phyloP scores from a whole-genome alignment of 1,140 invertebrate species.

The Zaprionus capensis region DNA sequence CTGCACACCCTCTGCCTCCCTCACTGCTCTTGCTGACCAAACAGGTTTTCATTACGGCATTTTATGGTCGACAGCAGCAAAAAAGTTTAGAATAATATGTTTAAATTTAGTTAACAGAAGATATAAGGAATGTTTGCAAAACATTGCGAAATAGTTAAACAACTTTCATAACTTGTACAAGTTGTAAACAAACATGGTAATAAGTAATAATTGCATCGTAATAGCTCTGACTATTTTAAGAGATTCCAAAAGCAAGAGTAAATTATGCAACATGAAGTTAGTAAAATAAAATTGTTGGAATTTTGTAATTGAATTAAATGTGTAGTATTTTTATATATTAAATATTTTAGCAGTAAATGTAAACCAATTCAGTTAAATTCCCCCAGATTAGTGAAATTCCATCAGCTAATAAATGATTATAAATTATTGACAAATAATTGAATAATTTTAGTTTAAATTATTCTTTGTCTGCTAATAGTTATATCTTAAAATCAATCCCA shows the following conservation, averaged over 20 bases:
- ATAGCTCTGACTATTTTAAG: too few species aligned
- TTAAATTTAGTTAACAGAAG: not conserved
- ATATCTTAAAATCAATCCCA: not conserved
- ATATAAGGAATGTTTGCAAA: not conserved
- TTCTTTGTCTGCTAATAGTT: not conserved
- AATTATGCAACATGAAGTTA: too few species aligned
- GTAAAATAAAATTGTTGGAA: too few species aligned
- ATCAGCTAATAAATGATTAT: not conserved
- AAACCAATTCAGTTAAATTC: too few species aligned
- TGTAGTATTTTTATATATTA: too few species aligned
- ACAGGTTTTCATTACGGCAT: conserved; percentile 53
- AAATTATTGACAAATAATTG: not conserved
- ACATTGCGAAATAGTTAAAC: not conserved
- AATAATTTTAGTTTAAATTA: not conserved
- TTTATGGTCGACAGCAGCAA: conserved; percentile 10
- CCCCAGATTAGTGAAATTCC: not conserved
- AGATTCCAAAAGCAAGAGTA: too few species aligned
- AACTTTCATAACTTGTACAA: not conserved
- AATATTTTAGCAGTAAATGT: too few species aligned
- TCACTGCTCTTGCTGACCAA: conserved; percentile 22
- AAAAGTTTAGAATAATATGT: conserved; percentile 4
- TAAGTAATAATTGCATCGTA: too few species aligned
- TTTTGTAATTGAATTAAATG: too few species aligned
- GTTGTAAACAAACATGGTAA: too few species aligned
- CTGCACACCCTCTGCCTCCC: not conserved